phyloP scores from a whole-genome alignment of 2,888 invertebrate species.

The Tigriopus californicus region DNA sequence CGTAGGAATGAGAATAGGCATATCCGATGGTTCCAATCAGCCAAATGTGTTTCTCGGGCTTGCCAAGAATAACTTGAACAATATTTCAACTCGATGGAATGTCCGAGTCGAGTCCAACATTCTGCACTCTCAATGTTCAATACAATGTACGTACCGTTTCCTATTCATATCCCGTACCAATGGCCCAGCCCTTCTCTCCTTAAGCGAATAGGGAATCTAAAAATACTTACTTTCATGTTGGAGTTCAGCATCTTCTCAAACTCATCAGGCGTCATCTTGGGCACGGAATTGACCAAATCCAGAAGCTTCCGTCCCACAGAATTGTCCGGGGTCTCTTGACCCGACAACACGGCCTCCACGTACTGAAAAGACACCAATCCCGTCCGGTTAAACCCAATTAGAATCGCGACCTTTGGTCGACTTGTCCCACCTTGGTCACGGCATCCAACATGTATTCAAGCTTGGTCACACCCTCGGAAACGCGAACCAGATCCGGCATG shows the following conservation, averaged over 20 bases:
- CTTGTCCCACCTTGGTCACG: conserved; percentile 39
- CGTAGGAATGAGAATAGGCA: background rate
- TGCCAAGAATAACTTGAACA: too few relatives aligned
- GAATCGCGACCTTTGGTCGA: too few relatives aligned
- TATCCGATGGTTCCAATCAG: too few relatives aligned
- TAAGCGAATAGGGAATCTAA: background rate
- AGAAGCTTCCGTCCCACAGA: conserved; percentile 74
- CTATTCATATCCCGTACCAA: too few relatives aligned
- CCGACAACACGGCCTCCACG: conserved; percentile 78
- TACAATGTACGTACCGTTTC: too few relatives aligned
- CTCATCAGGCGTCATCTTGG: conserved; percentile 70
- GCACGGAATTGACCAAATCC: conserved; percentile 75
- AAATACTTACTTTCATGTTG: conserved; percentile 51
- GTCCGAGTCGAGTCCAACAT: too few relatives aligned
- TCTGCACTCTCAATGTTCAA: too few relatives aligned
- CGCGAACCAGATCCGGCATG: conserved; percentile 48
- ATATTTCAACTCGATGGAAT: too few relatives aligned
- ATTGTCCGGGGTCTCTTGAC: conserved; percentile 52
- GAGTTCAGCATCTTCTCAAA: conserved; percentile 89
- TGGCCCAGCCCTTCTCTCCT: background rate
- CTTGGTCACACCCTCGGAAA: conserved; percentile 62
- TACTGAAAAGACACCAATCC: too few relatives aligned
- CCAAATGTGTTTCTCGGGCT: too few relatives aligned
- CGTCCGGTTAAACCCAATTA: too few relatives aligned
- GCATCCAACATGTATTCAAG: conserved; percentile 52